phyloP scores from a whole-genome alignment of 23 tunicate genomes.

The Halocynthia aurantium region DNA sequence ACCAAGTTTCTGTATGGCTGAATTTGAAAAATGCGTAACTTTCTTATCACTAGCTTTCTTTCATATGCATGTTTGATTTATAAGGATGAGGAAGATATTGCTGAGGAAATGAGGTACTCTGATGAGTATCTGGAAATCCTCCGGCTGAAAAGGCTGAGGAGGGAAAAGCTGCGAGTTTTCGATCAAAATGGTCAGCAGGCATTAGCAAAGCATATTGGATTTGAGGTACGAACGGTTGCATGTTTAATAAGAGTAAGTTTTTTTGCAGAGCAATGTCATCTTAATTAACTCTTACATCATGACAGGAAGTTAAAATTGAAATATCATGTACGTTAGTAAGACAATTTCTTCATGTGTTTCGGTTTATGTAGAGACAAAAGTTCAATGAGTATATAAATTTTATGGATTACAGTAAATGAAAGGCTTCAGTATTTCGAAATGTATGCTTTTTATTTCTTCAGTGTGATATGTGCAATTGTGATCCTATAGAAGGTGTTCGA shows the following conservation, averaged over 20 bases:
- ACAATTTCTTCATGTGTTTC: too few relatives aligned
- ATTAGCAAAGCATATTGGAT: slow-evolving; percentile 68
- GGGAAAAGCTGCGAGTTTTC: slow-evolving; percentile 28
- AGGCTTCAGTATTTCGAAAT: background rate
- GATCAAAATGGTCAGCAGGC: slow-evolving; percentile 47
- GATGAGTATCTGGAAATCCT: slow-evolving; percentile 81
- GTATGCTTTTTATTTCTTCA: slow-evolving; percentile 2
- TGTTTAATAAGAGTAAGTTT: too few relatives aligned
- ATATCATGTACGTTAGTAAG: too few relatives aligned
- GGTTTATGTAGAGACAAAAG: too few relatives aligned
- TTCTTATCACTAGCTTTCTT: background rate
- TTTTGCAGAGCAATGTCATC: too few relatives aligned
- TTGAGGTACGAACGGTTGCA: slow-evolving; percentile 31
- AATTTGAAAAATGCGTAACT: background rate
- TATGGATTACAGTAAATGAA: too few relatives aligned
- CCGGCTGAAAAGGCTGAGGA: slow-evolving; percentile 50
- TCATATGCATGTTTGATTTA: background rate
- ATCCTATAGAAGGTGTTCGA: slow-evolving; percentile 74
- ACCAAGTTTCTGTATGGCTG: slow-evolving; percentile 55
- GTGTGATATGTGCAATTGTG: slow-evolving; percentile 73
- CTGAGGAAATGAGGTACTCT: slow-evolving; percentile 53
- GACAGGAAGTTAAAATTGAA: too few relatives aligned
- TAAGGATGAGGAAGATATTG: slow-evolving; percentile 86
- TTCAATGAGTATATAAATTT: too few relatives aligned
- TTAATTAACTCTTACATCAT: too few relatives aligned